A percentile compares a stretch with the other conserved stretches of the same genome.
Evolutionary conservation across 2,113 vertebrate genomes (phyloP).

Genomic region (Lampris incognitus): DNA sequence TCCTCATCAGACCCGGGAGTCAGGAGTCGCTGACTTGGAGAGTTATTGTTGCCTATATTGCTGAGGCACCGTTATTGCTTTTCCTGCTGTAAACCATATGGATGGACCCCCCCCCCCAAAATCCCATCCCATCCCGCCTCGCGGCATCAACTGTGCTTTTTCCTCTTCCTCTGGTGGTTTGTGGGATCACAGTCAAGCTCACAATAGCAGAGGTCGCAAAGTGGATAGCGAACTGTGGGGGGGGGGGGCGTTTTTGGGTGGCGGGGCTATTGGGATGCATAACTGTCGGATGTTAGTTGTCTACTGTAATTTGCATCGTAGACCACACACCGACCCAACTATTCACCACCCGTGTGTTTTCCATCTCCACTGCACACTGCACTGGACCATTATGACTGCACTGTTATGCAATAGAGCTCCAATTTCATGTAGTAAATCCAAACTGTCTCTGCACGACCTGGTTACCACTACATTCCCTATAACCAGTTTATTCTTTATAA

Average conservation of each 20-base stretch:
- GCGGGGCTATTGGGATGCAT: too few species aligned
- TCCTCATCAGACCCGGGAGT: conserved; percentile 56
- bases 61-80: conserved; percentile 72
- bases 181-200: conserved; percentile 46
- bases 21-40: conserved; percentile 65
- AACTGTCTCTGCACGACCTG: too few species aligned
- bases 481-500: too few species aligned
- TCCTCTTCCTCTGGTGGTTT: conserved; percentile 3
- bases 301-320: too few species aligned
- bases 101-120: neutral
- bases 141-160: conserved; percentile 21
- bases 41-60: conserved; percentile 59
- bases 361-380: too few species aligned
- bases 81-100: conserved; percentile 63
- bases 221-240: neutral
- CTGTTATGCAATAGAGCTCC: too few species aligned
- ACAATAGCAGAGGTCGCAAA: conserved; percentile 43
- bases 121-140: neutral
- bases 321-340: too few species aligned
- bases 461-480: too few species aligned
- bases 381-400: too few species aligned
- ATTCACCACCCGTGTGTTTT: too few species aligned
- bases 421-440: too few species aligned
- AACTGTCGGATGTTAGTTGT: too few species aligned
- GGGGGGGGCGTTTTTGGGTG: neutral